Conservation (phyloP, 1,140 invertebrate genomes). For the Scaptomyza pallida region DNA sequence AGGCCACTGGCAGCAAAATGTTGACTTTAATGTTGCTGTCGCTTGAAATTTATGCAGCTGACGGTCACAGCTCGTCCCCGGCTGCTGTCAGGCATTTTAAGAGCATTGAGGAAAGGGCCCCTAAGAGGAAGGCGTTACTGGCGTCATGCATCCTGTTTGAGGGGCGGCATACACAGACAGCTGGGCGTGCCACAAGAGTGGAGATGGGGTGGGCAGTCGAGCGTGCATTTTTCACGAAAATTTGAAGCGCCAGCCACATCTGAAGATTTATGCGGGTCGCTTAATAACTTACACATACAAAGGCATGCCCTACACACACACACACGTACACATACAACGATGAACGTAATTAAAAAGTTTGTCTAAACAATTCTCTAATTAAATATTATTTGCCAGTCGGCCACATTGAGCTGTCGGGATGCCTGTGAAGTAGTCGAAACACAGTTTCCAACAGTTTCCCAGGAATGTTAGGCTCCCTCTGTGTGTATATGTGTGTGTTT, state of each 20-base stretch:
- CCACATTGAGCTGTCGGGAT: constrained; percentile 41
- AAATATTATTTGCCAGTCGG: constrained; percentile 69
- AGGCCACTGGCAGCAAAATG: constrained; percentile 78
- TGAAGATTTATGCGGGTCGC: constrained; percentile 68
- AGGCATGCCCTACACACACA: constrained; percentile 6
- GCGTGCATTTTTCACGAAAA: constrained; percentile 54
- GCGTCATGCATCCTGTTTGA: constrained; percentile 24
- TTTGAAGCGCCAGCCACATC: constrained; percentile 29
- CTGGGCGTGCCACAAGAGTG: constrained; percentile 13
- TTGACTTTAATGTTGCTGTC: constrained; percentile 79
- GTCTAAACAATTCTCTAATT: constrained; percentile 81
- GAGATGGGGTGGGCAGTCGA: constrained; percentile 8
- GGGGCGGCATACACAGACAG: constrained; percentile 10
- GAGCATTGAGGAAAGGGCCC: neutral
- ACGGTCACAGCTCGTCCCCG: constrained; percentile 49
- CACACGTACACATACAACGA: constrained; percentile 11
- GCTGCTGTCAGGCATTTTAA: constrained; percentile 25
- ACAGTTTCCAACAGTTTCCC: constrained; percentile 42
- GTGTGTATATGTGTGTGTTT: neutral
- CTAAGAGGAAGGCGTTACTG: neutral
- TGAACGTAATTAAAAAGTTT: constrained; percentile 77
- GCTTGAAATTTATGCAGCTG: constrained; percentile 79
- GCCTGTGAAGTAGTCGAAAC: constrained; percentile 5
- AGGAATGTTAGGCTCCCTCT: constrained; percentile 1
- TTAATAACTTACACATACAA: constrained; percentile 37